Base-by-base conservation (phyloP, 2,888 invertebrate species). In the Patella pellucida region DNA sequence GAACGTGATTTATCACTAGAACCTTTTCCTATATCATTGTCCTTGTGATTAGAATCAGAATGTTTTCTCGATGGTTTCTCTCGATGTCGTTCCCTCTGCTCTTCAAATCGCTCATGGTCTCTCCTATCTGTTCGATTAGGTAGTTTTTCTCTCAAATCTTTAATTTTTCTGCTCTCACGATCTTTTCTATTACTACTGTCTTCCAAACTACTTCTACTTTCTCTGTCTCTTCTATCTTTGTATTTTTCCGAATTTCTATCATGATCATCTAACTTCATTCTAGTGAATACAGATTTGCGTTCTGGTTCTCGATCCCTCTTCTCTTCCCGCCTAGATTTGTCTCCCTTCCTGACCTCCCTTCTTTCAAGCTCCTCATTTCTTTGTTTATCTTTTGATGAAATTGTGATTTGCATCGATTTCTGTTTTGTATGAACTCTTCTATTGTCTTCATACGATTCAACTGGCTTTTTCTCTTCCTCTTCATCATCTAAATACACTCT, bases 281-380 rank as follows among this genome's bases (percentile, higher is more conserved):
- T 52, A 27, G 52, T 54, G 62, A 68, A 62, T 19, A 56, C 52
- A n/a, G 76, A 75, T 3, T 77, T 78, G 71, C 68, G 50, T 62
- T 77, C 78, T 52, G 74, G 62, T 14, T 75, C 76, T 91, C 89
- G 81, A 82, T 67, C 82, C 87, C 68, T 82, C 88, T 92, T 9
- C 86, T 86, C 84, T 92, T 31, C 19, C 11, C 27, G 14, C 52
- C 70, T 52, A 51, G 70, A 62, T 15, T 75, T 76, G n/a, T 92
- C 69, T 89, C 89, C 74, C 79, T 83, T 85, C 83, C 73, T 81
- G 78, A 67, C 82, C 79, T 54, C 80, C 76, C 76, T 81, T 81
- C 15, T 81, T 31, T 78, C 79, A 52, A 77, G 72, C 54, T 80
- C 76, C n/a, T 81, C 79, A 76, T 76, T 78, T 41, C 79, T 72